Evolutionary conservation across 2,888 invertebrate genomes (phyloP), one percentile per base, ranked within the genome.

Genomic region (Onchidella celtica): DNA sequence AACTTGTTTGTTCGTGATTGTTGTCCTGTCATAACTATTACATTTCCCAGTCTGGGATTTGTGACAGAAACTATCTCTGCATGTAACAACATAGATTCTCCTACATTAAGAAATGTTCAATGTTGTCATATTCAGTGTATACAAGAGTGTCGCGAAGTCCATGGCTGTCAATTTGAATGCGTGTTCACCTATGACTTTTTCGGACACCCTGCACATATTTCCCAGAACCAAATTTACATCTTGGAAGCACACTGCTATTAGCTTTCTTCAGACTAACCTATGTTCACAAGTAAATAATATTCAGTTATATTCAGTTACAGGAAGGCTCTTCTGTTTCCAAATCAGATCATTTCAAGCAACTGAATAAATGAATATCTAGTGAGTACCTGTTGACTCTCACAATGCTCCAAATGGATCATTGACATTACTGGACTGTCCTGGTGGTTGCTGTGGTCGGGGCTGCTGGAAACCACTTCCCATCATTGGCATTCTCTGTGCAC

Each of bases 371-470:
- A n/a, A n/a, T n/a, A n/a, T n/a, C n/a, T n/a, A n/a, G n/a, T n/a
- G n/a, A n/a, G n/a, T n/a, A n/a, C n/a, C n/a, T 17, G 9, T 14
- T 29, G 9, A 47, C 24, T 63, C 85, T 91, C 90, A 90, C 89
- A 90, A 90, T 65, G 90, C 88, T 57, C 90, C 90, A 85, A 90
- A 90, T 27, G 90, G 90, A 81, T 90, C 90, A 84, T 90, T 89
- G 66, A 86, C 86, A 72, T 88, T 86, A 55, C 83, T 81, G 69
- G 84, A 84, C 79, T 86, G 84, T 36, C 85, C 85, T 3, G 88
- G 86, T 27, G 85, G 87, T 36, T 85, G 84, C 29, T 65, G 69
- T 47, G 81, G 84, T 11, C 79, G 80, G 34, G 79, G 66, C 27
- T 79, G 80, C 27, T 79, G 72, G 34, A 34, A 79, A 2, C 75